Evolutionary conservation across 2,888 invertebrate genomes (phyloP), one percentile per base, ranked within the genome.

Genomic region (Meteorus colon): DNA sequence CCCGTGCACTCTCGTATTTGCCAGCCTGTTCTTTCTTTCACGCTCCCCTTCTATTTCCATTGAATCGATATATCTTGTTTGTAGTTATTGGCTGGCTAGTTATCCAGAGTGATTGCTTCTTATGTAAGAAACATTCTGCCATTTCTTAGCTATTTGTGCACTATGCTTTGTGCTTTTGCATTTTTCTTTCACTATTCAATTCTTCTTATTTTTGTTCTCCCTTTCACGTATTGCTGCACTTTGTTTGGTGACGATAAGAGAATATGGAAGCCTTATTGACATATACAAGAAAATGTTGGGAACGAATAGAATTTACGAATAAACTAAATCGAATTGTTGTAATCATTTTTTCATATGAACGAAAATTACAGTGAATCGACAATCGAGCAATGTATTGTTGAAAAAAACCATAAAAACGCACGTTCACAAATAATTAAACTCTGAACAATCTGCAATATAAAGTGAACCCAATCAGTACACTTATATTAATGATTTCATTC

Each of bases 61-160:
- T 48, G 37, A 60, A 63, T 71, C 84, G 81, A 84, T 85, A 84
- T 81, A 84, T 83, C 83, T 83, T 82, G 81, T 83, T 85, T 84
- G 82, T 84, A 85, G 85, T 83, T 85, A 86, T 85, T 84, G 84
- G 81, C 82, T 80, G 81, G 76, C 81, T 82, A 83, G 84, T 85
- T 85, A 82, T 82, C 81, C 82, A 81, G 83, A 85, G 78, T 80
- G 85, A 84, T 84, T 83, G 84, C 80, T 82, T 76, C 77, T 79
- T 79, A 71, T 76, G 78, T 77, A 71, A 74, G 68, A 60, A 60
- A 73, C 76, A 74, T 80, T 80, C 70, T 70, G 55, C 77, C 2
- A 70, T 27, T 66, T 79, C 60, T 55, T 60, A 51, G 55, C 73
- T 55, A 75, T 70, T 73, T 75, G 69, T 65, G 55, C 73, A 55